Base-by-base conservation (phyloP, 2,113 vertebrate genomes). In the Myrmecophaga tridactyla region DNA sequence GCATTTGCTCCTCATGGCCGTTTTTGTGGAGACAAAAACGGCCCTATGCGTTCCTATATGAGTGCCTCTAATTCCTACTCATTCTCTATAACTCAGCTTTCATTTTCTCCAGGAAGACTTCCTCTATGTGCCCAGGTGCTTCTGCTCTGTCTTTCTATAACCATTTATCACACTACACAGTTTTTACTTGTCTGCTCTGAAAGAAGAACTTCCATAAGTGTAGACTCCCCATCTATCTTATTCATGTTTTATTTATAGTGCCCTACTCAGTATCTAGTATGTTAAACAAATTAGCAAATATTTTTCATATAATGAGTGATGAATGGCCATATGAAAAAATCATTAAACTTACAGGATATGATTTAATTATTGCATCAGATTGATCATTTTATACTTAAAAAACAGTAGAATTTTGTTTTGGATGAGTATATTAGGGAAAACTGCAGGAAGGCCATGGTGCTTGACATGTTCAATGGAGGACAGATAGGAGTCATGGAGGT, bases 231-330 rank as follows among this genome's bases (percentile, higher is more conserved):
- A 20, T 62, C 76, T 82, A 10, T 67, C 23, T 63, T 70, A 41
- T 43, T 75, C 2, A 12, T 84, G 69, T 92, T 94, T 77, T 70
- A 77, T 56, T 82, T 20, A 13, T 20, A n/a, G 34, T 86, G 3
- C 15, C 46, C 94, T 89, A 31, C 23, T 95, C 18, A 58, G 6
- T 67, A 3, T 4, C 4, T 53, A 29, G 17, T 23, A 51, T 27
- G 63, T 65, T 62, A 89, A 89, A n/a, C 25, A 92, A 73, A 70
- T 72, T 62, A 69, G 12, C 29, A 78, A 60, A n/a, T 75, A 56
- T 73, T 86, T 95, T 17, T 53, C 84, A 27, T 89, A 90, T 86
- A 56, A 76, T 27, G 4, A 89, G 34, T 83, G 9, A 82, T 84
- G 34, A 48, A 75, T 84, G 3, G 51, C 39, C 25, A 14, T 67